Base-by-base conservation (phyloP, 2,888 invertebrate species). In the Ypsolopha sequella region DNA sequence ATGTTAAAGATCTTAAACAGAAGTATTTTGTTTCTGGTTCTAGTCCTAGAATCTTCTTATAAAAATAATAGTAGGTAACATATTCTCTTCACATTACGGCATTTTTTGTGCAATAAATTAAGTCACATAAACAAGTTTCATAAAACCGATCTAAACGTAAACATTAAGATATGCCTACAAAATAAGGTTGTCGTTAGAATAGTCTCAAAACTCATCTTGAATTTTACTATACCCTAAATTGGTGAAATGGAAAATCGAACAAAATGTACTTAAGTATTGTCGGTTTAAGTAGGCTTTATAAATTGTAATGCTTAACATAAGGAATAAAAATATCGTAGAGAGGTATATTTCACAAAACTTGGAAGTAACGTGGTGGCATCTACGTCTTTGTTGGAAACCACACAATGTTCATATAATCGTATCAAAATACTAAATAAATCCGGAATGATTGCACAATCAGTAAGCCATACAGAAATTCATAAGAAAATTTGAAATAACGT, bases 211-310 rank as follows among this genome's bases (percentile, higher is more conserved):
- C 70, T 68, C 76, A 76, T 75, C 74, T 72, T 75, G 66, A 72
- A 71, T 66, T 69, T 60, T 66, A 62, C 70, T 47, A 51, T 50
- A 43, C 11, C 49, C 50, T 47, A 67, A 33, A 72, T 75, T 76
- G 76, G 75, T 77, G 73, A 73, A 67, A 67, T n/a, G 34, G 61
- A 67, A 74, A 78, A 80, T 81, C 76, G 80, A 85, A 82, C 80
- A 84, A 81, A 80, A 81, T 81, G 86, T 86, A 86, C 86, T 85
- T 86, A 86, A 85, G 80, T 80, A 80, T 82, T 70, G 69, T 82
- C 71, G 77, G 73, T 76, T 70, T 84, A 82, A 80, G 81, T 85
- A 85, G 80, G 85, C 85, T 86, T 86, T 82, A 84, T 82, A 85
- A 84, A 84, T 84, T 80, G 78, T 80, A 80, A 81, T 75, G 80